Base-by-base conservation (phyloP, 2,113 vertebrate genomes). In the Cottus gobio region DNA sequence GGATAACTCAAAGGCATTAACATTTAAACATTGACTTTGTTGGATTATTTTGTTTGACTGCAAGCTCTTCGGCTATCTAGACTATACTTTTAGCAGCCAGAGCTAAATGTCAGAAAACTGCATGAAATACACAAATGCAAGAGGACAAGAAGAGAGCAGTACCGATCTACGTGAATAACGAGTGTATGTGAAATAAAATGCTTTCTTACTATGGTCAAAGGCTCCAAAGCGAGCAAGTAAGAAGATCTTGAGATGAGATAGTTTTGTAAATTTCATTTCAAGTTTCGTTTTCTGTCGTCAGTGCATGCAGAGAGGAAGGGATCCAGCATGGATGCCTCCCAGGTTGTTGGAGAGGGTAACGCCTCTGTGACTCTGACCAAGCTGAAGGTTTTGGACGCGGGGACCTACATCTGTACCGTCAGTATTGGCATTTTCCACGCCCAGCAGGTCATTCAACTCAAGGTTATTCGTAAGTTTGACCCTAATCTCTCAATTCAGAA, bases 371-470 rank as follows among this genome's bases (percentile, higher is more conserved):
- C 67, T 18, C 87, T 98, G 44, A 87, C 71, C 64, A 71, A 39
- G 34, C 88, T 95, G 46, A 90, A 85, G 16, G 60, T 96, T 46
- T 20, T 15, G 9, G 95, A 98, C 0, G 95, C 96, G 75, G 96
- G 96, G 4, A 79, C 88, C 0, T 96, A 96, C 86, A 95, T 97
- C 86, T 97, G 96, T 78, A 94, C 93, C 2, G 83, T 96, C 79
- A 85, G 74, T 24, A 75, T 93, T 0, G 84, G 86, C 1, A 67
- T 39, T 26, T 95, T 95, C 76, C 92, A 91, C 22, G 87, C 89
- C 1, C 97, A 98, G 83, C 95, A 97, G 75, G 87, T 94, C 75
- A 82, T 96, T 46, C 91, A 94, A 18, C 90, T 97, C 26, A 26
- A 39, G 0, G 28, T 97, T 54, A 76, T 44, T 3, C 94, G 96